phyloP scores from a whole-genome alignment of 2,888 invertebrate species.

The Nymphalis c-album region DNA sequence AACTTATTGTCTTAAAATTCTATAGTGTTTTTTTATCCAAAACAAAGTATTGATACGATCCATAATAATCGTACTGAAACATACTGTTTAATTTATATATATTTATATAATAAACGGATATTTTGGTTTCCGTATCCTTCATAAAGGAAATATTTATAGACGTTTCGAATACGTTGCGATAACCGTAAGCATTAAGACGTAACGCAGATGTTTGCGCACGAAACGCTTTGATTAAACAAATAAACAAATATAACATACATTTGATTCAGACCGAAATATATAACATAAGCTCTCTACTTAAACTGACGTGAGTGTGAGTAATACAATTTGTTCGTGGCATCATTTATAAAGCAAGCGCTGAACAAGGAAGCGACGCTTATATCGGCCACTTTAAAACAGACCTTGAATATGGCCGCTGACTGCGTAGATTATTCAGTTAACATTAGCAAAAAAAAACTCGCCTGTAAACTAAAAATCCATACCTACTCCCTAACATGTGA shows the following conservation, averaged over 20 bases:
- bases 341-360: conserved; percentile 32
- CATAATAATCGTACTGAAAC: not conserved
- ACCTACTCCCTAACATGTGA: conserved; percentile 9
- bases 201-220: conserved; percentile 24
- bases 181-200: conserved; percentile 21
- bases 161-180: conserved; percentile 8
- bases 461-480: not conserved
- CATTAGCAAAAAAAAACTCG: conserved; percentile 19
- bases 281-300: conserved; percentile 25
- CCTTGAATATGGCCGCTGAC: conserved; percentile 50
- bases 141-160: not conserved
- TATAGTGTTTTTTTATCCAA: not conserved
- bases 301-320: not conserved
- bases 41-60: not conserved
- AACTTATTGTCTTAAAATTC: not conserved
- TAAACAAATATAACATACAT: conserved; percentile 1
- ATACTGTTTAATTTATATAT: no score
- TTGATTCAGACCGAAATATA: conserved; percentile 9
- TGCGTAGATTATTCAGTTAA: conserved; percentile 40
- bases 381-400: conserved; percentile 38
- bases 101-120: no score
- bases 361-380: conserved; percentile 41
- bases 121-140: not conserved
- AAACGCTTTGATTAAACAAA: conserved; percentile 12
- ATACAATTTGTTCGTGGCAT: conserved; percentile 7